These are phyloP conservation scores for Brachypterus glaber DNA, from an alignment of 2,888 invertebrate genomes.

Conservation along the genomic window DNA sequence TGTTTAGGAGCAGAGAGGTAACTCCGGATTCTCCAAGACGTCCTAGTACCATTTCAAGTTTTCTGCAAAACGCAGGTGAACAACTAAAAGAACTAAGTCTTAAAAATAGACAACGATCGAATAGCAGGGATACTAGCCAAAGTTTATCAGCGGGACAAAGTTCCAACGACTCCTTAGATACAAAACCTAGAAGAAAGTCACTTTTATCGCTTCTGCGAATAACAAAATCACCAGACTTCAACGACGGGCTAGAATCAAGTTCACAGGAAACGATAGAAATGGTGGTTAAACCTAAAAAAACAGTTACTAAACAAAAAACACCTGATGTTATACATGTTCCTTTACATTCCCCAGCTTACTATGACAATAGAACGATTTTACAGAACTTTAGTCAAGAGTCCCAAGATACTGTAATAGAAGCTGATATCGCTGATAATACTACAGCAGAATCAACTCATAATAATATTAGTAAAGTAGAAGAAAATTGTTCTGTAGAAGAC, in stretches of 20 bases:
- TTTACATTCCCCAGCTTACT: constrained; percentile 64
- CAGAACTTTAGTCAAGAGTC: constrained; percentile 42
- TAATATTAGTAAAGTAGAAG: no score
- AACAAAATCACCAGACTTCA: constrained; percentile 41
- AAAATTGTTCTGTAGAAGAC: no score
- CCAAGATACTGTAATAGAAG: constrained; percentile 44
- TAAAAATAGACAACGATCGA: constrained; percentile 41
- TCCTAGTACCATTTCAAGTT: constrained; percentile 34
- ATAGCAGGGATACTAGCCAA: constrained; percentile 52
- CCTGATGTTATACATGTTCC: constrained; percentile 62
- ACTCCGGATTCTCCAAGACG: constrained; percentile 52
- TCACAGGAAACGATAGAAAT: constrained; percentile 12
- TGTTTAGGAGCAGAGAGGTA: constrained; percentile 65
- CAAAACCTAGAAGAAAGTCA: constrained; percentile 50
- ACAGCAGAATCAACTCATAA: constrained; percentile 6
- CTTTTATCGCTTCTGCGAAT: constrained; percentile 60
- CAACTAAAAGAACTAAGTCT: constrained; percentile 24
- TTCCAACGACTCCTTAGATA: constrained; percentile 39
- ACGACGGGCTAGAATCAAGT: constrained; percentile 20
- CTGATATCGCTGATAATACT: constrained; percentile 22
- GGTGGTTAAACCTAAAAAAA: constrained; percentile 34
- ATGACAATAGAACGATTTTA: constrained; percentile 39
- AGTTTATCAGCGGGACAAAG: constrained; percentile 46
- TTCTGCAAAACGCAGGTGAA: constrained; percentile 36
- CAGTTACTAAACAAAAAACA: constrained; percentile 55